Evolutionary conservation across 2,888 invertebrate genomes (phyloP).

Genomic region (Parnassius glacialis): DNA sequence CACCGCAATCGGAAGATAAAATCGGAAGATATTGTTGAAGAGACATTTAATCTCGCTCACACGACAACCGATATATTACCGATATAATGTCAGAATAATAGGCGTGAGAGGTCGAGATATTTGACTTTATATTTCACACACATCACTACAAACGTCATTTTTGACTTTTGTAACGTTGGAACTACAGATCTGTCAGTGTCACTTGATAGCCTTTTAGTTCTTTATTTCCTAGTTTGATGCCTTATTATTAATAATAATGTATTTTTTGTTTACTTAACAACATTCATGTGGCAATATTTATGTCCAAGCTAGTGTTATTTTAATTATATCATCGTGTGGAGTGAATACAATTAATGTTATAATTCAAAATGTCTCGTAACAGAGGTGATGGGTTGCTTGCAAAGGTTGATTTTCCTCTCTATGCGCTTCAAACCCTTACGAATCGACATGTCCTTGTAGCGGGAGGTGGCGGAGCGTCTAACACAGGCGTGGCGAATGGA

Average conservation of each 20-base stretch:
- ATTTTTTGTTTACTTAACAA: slow-evolving; percentile 48
- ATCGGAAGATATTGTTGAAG: too few species aligned
- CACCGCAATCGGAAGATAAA: too few species aligned
- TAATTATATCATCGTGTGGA: slow-evolving; percentile 38
- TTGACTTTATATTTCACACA: background rate
- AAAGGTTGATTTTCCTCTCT: slow-evolving; percentile 95
- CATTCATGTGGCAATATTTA: slow-evolving; percentile 51
- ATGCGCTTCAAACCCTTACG: slow-evolving; percentile 93
- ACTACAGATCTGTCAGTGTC: slow-evolving; percentile 53
- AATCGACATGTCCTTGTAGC: slow-evolving; percentile 97
- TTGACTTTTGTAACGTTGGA: slow-evolving; percentile 81
- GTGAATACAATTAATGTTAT: slow-evolving; percentile 52
- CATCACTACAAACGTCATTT: slow-evolving; percentile 42
- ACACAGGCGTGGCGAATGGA: slow-evolving; percentile 98
- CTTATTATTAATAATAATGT: slow-evolving; percentile 51
- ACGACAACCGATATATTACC: too few species aligned
- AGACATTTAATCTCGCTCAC: too few species aligned
- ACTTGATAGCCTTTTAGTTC: slow-evolving; percentile 53
- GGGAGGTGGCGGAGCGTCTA: slow-evolving; percentile 98
- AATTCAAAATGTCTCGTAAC: slow-evolving; percentile 68
- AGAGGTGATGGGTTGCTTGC: slow-evolving; percentile 88
- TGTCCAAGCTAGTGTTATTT: slow-evolving; percentile 46
- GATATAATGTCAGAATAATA: too few species aligned
- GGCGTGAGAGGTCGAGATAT: too few species aligned
- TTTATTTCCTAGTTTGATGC: slow-evolving; percentile 47